Evolutionary conservation across 2,888 invertebrate species (phyloP).

Genomic region (Trissoscelio sp.): DNA sequence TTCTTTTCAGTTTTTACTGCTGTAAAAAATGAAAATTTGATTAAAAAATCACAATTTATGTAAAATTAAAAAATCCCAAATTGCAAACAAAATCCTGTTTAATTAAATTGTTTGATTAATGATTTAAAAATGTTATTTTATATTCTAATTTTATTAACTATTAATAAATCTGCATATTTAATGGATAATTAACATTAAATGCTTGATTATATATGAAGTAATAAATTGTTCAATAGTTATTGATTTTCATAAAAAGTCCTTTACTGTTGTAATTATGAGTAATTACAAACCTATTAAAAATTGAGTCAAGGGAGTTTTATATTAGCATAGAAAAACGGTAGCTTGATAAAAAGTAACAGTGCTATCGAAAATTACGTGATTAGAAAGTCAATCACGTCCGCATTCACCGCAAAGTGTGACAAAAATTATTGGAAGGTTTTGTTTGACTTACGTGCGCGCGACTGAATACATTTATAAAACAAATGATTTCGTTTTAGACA

Average conservation of each 20-base stretch:
- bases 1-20: not conserved
- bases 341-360: slow-evolving; percentile 11
- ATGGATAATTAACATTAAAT: too few relatives aligned
- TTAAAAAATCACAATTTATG: not conserved
- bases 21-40: too few relatives aligned
- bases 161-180: too few relatives aligned
- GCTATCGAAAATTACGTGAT: slow-evolving; percentile 36
- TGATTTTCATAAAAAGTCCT: too few relatives aligned
- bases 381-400: slow-evolving; percentile 15
- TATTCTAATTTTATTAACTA: not conserved
- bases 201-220: too few relatives aligned
- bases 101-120: too few relatives aligned
- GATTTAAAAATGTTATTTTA: too few relatives aligned
- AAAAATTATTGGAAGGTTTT: not conserved
- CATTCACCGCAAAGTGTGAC: slow-evolving; percentile 7
- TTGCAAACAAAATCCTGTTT: too few relatives aligned
- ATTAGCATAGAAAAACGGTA: not conserved
- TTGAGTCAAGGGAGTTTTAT: slow-evolving; percentile 10
- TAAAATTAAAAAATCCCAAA: too few relatives aligned
- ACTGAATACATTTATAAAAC: too few relatives aligned
- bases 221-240: too few relatives aligned
- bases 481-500: too few relatives aligned
- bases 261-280: not conserved
- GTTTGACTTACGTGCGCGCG: not conserved
- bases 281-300: slow-evolving; percentile 3